Conservation (phyloP, 2,888 invertebrate genomes). For the Amiota mariae region DNA sequence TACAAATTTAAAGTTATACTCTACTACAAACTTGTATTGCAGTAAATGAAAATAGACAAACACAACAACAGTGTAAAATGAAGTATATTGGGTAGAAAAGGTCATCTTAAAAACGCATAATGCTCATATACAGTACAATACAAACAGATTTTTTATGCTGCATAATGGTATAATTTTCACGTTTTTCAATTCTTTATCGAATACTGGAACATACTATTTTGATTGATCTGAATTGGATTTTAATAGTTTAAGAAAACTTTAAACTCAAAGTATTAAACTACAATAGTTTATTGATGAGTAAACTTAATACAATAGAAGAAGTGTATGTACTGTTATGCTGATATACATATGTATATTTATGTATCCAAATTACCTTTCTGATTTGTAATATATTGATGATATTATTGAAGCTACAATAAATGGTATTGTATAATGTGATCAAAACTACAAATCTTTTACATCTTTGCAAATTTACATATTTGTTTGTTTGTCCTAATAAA, state of each 20-base stretch:
- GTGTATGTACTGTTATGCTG: no score
- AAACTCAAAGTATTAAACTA: no score
- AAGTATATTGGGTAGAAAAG: conserved; percentile 23
- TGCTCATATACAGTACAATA: conserved; percentile 9
- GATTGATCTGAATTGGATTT: neutral
- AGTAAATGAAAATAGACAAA: conserved; percentile 36
- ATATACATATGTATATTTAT: no score
- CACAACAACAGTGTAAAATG: conserved; percentile 37
- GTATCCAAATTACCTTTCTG: no score
- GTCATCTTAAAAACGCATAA: conserved; percentile 17
- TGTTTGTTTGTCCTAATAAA: neutral
- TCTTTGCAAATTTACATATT: neutral
- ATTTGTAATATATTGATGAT: no score
- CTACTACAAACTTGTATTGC: conserved; percentile 31
- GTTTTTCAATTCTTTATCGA: conserved; percentile 35
- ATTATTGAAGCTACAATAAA: no score
- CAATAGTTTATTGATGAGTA: no score
- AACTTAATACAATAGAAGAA: no score
- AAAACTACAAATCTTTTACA: no score
- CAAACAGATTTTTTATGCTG: conserved; percentile 50
- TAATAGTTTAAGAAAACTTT: no score
- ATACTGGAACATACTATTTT: conserved; percentile 30
- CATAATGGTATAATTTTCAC: conserved; percentile 67
- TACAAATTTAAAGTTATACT: conserved; percentile 64
- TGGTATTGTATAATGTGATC: no score